A percentile compares a stretch with the other conserved stretches of the same genome.
These are phyloP conservation scores for Porites australiensis DNA, from an alignment of 64 coral and sea anemone genomes.

Conservation along the genomic window DNA sequence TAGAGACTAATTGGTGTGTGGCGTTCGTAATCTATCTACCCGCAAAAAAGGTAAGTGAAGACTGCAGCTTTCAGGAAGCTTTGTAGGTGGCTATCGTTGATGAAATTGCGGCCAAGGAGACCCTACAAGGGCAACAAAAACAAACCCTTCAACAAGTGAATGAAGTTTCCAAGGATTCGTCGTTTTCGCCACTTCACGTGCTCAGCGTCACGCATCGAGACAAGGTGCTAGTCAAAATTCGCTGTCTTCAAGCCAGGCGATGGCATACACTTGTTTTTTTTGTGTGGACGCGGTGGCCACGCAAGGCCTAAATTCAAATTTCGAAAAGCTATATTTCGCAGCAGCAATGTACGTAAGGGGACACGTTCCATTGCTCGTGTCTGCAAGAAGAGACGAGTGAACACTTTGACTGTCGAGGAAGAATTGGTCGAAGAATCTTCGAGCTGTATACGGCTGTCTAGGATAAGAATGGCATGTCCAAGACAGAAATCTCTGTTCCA, in stretches of 20 bases:
- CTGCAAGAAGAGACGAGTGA: no score
- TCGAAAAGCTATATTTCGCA: constrained; percentile 8
- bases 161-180: no score
- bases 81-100: constrained; percentile 61
- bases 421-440: no score
- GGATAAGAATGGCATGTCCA: no score
- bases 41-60: constrained; percentile 71
- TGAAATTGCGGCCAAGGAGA: constrained; percentile 66
- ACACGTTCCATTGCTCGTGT: no score
- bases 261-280: constrained; percentile 55
- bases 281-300: constrained; percentile 58
- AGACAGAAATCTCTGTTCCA: no score
- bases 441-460: no score
- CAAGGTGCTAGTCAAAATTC: constrained; percentile 50
- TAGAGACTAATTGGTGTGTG: constrained; percentile 59
- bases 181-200: not conserved
- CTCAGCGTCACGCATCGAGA: not conserved
- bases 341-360: no score
- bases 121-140: constrained; percentile 6
- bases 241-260: constrained; percentile 3
- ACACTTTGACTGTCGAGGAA: no score
- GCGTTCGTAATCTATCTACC: constrained; percentile 49
- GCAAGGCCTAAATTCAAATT: constrained; percentile 58
- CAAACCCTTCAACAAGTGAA: constrained; percentile 34
- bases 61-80: constrained; percentile 43